phyloP scores from a whole-genome alignment of 2,113 vertebrate species.

The Cyanoramphus novaezelandiae region DNA sequence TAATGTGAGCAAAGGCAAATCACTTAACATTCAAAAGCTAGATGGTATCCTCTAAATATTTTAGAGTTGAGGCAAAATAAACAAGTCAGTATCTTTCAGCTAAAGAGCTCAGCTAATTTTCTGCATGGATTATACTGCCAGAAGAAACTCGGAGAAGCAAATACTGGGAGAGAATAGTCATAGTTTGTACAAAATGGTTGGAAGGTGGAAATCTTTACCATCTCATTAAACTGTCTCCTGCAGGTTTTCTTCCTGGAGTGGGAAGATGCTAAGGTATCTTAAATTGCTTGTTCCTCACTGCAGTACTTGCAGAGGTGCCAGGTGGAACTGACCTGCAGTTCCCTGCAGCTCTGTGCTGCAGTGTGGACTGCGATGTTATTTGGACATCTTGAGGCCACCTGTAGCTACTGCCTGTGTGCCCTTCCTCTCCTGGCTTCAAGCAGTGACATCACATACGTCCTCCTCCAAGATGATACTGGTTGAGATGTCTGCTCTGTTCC shows the following conservation, averaged over 20 bases:
- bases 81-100: background rate
- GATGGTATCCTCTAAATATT: background rate
- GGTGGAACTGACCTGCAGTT: background rate
- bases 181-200: background rate
- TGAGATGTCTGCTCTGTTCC: background rate
- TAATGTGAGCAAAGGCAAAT: background rate
- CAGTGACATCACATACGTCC: background rate
- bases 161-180: background rate
- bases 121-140: background rate
- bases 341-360: background rate
- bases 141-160: background rate
- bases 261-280: background rate
- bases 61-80: background rate
- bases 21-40: background rate
- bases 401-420: accelerated
- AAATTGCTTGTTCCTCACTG: background rate
- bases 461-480: background rate
- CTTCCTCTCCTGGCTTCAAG: background rate
- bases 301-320: background rate
- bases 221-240: background rate
- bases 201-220: background rate
- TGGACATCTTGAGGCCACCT: background rate
- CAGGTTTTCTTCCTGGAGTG: background rate
- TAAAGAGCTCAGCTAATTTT: background rate
- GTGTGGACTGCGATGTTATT: accelerated